Evolutionary conservation across 2,113 vertebrate genomes (phyloP), one percentile per base, ranked within the genome.

Genomic region (Labeo rohita): DNA sequence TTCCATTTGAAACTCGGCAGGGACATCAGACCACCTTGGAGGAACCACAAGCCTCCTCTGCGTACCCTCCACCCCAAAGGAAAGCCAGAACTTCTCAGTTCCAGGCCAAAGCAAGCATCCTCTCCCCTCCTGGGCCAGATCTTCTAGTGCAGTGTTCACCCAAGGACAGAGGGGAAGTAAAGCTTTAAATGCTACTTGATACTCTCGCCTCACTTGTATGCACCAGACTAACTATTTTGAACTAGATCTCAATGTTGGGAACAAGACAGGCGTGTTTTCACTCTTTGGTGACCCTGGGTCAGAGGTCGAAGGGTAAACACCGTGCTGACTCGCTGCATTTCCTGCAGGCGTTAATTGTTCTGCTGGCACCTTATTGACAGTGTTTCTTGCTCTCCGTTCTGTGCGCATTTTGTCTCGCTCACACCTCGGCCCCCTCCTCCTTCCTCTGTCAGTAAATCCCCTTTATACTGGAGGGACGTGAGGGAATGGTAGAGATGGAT

Each of bases 1-100:
- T 90, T 90, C 80, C 88, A 80, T 87, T 84, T 59, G 79, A 80
- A 72, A 56, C 79, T 83, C 88, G 56, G 54, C 84, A 45, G 86
- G 86, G 88, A 87, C 63, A 21, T 79, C 82, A 50, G 87, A 90
- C 87, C 87, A 90, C 89, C 89, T 88, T 88, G 89, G 34, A 83
- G 79, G 85, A 90, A 84, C 84, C 87, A 78, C 85, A 82, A 80
- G 79, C 78, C 76, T 81, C 83, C 85, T 85, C 79, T 54, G 83
- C 39, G 23, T 72, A 75, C 85, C 82, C 72, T 85, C 68, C 83
- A 84, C 74, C 85, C 85, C 84, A 78, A 52, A 86, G 82, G 84
- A 90, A 87, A 87, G 79, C 87, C 87, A 90, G 87, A 85, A 84
- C 74, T 87, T 87, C 81, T 88, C 86, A 85, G 87, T 77, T 77